A percentile compares a stretch with the other conserved stretches of the same genome.
phyloP scores from a whole-genome alignment of 2,888 invertebrate species.

The Mythimna vitellina region DNA sequence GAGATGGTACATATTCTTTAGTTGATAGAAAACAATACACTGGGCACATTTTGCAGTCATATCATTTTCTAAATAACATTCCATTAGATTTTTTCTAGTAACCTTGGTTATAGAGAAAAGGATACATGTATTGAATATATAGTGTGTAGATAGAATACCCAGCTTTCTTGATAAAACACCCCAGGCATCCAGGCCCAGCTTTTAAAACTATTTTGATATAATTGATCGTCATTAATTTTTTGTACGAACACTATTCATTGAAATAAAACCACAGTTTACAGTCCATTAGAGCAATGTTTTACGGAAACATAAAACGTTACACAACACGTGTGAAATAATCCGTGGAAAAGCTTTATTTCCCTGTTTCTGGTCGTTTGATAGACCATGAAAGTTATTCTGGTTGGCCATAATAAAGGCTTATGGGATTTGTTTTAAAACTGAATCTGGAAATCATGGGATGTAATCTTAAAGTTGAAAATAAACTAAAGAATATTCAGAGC shows the following conservation, averaged over 20 bases:
- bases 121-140: neutral
- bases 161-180: neutral
- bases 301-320: conserved; percentile 54
- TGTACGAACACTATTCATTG: conserved; percentile 22
- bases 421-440: conserved; percentile 19
- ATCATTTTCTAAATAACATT: neutral
- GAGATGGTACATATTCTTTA: too few species aligned
- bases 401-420: neutral
- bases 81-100: neutral
- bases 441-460: neutral
- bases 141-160: neutral
- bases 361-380: conserved; percentile 31
- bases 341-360: conserved; percentile 12
- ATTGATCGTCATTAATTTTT: conserved; percentile 28
- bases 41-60: too few species aligned
- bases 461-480: neutral
- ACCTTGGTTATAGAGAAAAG: neutral
- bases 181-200: conserved; percentile 8
- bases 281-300: conserved; percentile 36
- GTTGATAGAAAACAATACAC: too few species aligned
- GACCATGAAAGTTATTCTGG: conserved; percentile 44
- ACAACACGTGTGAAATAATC: conserved; percentile 28
- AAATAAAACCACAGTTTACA: conserved; percentile 45
- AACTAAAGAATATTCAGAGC: neutral
- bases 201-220: conserved; percentile 45